phyloP scores from a whole-genome alignment of 2,888 invertebrate species.

The Aphidius colemani region DNA sequence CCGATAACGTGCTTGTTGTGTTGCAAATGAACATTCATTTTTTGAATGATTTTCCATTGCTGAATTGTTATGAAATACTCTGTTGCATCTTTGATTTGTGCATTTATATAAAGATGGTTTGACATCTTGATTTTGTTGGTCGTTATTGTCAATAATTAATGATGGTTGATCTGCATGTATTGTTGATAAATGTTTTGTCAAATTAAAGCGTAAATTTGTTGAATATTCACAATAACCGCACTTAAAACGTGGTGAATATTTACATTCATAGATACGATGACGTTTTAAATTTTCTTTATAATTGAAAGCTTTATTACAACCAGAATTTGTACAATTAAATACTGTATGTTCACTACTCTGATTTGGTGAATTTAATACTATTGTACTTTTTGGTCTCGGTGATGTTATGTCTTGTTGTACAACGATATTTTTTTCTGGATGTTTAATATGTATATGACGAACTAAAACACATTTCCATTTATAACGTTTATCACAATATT shows the following conservation, averaged over 20 bases:
- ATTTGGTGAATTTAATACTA: too few relatives aligned
- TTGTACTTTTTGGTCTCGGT: too few relatives aligned
- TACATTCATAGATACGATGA: conserved; percentile 65
- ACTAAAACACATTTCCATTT: conserved; percentile 35
- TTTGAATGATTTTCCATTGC: too few relatives aligned
- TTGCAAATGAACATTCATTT: too few relatives aligned
- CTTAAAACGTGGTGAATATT: conserved; percentile 57
- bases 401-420: too few relatives aligned
- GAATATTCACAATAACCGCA: conserved; percentile 43
- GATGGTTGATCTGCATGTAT: conserved; percentile 4
- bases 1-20: too few relatives aligned
- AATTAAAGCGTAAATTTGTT: too few relatives aligned
- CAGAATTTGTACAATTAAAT: conserved; percentile 47
- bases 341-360: conserved; percentile 17
- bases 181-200: too few relatives aligned
- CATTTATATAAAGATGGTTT: background rate
- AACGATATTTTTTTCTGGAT: conserved; percentile 15
- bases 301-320: conserved; percentile 41
- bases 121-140: background rate
- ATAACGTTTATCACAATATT: conserved; percentile 37
- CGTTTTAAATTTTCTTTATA: conserved; percentile 41
- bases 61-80: too few relatives aligned
- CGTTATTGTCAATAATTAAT: conserved; percentile 2
- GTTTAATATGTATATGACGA: conserved; percentile 36
- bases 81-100: too few relatives aligned